A percentile compares a stretch with the other conserved stretches of the same genome.
phyloP scores from a whole-genome alignment of 2,888 invertebrate genomes.

The Spilarctia lutea region DNA sequence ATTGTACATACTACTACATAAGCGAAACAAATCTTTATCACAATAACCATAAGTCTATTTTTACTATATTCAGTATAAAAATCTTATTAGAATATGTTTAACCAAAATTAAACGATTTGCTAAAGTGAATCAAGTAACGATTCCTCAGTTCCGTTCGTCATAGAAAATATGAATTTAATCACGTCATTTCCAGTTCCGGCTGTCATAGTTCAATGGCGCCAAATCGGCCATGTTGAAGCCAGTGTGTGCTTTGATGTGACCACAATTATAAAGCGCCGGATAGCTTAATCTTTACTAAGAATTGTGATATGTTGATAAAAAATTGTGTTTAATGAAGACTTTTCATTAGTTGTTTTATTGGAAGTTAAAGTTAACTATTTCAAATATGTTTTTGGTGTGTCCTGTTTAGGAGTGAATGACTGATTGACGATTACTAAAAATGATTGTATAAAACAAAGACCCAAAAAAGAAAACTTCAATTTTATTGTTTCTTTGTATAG shows the following conservation, averaged over 20 bases:
- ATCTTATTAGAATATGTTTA: too few relatives aligned
- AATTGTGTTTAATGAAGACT: conserved; percentile 24
- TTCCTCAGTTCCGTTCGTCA: conserved; percentile 43
- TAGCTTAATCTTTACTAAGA: conserved; percentile 41
- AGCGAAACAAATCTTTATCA: background rate
- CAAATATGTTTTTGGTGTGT: background rate
- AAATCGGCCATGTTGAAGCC: conserved; percentile 50
- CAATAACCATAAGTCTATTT: background rate
- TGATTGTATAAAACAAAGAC: too few relatives aligned
- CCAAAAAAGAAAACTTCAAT: too few relatives aligned
- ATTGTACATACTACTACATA: background rate
- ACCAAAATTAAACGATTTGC: conserved; percentile 13
- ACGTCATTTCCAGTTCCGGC: conserved; percentile 52
- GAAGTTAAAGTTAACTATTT: conserved; percentile 8
- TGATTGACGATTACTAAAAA: too few relatives aligned
- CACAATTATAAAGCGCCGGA: conserved; percentile 42
- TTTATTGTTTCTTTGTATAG: too few relatives aligned
- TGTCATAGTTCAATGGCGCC: conserved; percentile 40
- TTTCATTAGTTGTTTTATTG: conserved; percentile 15
- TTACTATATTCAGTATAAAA: background rate
- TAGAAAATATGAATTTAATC: conserved; percentile 49
- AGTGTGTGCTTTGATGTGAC: conserved; percentile 45
- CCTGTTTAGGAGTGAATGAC: background rate
- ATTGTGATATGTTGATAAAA: conserved; percentile 46
- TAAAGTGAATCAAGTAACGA: conserved; percentile 38